Evolutionary conservation across 2,113 vertebrate species (phyloP).

Genomic region (Pachypanchax playfairii): DNA sequence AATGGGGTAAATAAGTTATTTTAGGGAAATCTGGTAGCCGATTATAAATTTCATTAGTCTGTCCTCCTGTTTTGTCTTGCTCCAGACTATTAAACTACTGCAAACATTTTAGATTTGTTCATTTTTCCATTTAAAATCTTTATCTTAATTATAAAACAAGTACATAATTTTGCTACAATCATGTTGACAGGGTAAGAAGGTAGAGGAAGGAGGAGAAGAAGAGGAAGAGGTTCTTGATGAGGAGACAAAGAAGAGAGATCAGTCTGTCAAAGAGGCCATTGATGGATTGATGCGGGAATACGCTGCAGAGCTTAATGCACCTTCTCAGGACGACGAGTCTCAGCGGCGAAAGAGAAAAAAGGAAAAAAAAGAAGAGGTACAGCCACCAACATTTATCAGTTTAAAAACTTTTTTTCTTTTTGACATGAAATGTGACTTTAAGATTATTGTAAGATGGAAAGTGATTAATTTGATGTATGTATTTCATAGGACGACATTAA

Average conservation of each 20-base stretch:
- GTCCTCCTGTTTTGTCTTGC: background rate
- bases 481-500: conserved; percentile 92
- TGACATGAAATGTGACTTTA: too few species aligned
- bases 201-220: conserved; percentile 84
- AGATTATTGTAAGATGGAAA: background rate
- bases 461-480: background rate
- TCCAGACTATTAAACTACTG: background rate
- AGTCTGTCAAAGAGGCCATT: conserved; percentile 93
- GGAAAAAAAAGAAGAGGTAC: conserved; percentile 98
- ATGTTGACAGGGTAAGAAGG: conserved; percentile 81
- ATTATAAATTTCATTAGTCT: background rate
- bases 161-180: background rate
- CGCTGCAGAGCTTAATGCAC: conserved; percentile 95
- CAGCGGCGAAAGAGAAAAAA: conserved; percentile 95
- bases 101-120: background rate
- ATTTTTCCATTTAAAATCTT: background rate
- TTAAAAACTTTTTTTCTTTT: background rate
- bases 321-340: conserved; percentile 93
- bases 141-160: background rate
- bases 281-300: conserved; percentile 96
- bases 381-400: background rate
- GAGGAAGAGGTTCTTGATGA: conserved; percentile 97
- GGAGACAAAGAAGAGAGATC: conserved; percentile 94
- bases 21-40: background rate
- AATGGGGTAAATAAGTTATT: conserved; percentile 89